Conservation (phyloP, 2,113 vertebrate genomes). For the Triplophysa dalaica region DNA sequence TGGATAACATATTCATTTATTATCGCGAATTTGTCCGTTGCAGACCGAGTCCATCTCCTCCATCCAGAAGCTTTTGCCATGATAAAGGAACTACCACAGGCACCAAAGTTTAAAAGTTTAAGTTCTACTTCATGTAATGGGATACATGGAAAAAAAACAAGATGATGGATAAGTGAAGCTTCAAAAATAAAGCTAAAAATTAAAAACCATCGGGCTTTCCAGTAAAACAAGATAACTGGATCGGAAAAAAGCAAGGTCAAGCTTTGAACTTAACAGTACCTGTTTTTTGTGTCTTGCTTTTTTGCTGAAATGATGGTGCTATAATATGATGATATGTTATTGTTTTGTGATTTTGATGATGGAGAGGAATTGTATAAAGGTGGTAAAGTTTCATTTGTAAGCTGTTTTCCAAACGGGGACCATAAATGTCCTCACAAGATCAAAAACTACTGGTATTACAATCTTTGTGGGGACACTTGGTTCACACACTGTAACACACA, state of each 20-base stretch:
- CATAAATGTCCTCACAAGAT: no score
- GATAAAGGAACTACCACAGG: slow-evolving; percentile 44
- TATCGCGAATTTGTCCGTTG: slow-evolving; percentile 46
- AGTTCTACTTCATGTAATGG: slow-evolving; percentile 35
- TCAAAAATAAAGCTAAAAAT: no score
- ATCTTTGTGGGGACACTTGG: background rate
- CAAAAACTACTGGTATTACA: no score
- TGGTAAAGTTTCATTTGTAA: background rate
- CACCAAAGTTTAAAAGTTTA: slow-evolving; percentile 17
- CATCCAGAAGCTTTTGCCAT: slow-evolving; percentile 4
- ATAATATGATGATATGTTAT: background rate
- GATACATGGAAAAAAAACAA: slow-evolving; percentile 14
- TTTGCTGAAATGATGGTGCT: background rate
- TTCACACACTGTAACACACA: background rate
- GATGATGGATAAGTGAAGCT: background rate
- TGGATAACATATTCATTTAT: slow-evolving; percentile 56
- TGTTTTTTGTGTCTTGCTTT: background rate
- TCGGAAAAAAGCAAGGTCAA: background rate
- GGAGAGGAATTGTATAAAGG: background rate
- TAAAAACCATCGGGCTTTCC: background rate
- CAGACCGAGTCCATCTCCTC: slow-evolving; percentile 31
- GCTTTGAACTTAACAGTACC: background rate
- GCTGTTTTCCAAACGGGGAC: background rate
- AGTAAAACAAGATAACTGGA: background rate
- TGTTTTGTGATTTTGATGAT: background rate